Evolutionary conservation across 2,113 vertebrate species (phyloP), one percentile per base, ranked within the genome.

Genomic region (Peucedramus taeniatus): DNA sequence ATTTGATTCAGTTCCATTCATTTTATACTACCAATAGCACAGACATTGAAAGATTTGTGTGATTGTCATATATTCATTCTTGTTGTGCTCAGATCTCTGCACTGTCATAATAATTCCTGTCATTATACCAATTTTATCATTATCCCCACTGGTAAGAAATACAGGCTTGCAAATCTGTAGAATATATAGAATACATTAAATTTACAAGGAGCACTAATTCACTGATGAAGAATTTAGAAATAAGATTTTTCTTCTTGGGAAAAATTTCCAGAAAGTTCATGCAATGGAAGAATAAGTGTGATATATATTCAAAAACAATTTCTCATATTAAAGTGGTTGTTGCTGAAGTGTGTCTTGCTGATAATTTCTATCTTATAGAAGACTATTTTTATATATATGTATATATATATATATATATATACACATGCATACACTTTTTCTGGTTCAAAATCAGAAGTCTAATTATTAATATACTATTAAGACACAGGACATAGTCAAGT

Each of bases 41-140:
- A 95, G 85, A 83, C 81, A 83, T 72, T 63, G 91, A 93, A 95
- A 93, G 90, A 96, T 96, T 95, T 96, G 88, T 96, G 35, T 84
- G 79, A 90, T 91, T 97, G 97, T 96, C 97, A 96, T 96, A 92
- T 89, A 96, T 96, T 96, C 92, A 80, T 93, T 96, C 95, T 94
- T 70, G 82, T 97, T 98, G 93, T 93, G 87, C 97, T 97, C 94
- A 96, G 92, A 95, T 97, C 83, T 97, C 96, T 96, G 74, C 65
- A 87, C 94, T 97, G 93, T 97, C 95, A 94, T 97, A 97, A 97
- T 97, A 97, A 96, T 97, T 97, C 79, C 96, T 87, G 93, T 97
- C 95, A 96, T 97, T 97, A 96, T 65, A 91, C 74, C 63, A 91
- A 94, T 95, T 95, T 96, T 95, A 69, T 95, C 90, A 95, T 96